phyloP scores from a whole-genome alignment of 2,113 vertebrate genomes.

The Dasypus novemcinctus region DNA sequence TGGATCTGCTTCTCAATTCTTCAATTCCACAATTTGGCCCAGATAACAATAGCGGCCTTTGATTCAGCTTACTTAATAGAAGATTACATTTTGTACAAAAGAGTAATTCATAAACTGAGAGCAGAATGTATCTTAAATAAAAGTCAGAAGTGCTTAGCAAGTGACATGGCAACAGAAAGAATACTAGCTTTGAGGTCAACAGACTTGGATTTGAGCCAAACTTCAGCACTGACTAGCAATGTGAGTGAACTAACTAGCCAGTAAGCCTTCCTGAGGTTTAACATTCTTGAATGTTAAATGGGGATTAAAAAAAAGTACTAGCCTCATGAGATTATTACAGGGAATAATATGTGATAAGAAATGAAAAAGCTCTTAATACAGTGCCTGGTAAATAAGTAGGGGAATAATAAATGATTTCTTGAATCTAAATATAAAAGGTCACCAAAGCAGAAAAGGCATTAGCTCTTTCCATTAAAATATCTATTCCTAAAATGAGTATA shows the following conservation, averaged over 20 bases:
- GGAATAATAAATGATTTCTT: background rate
- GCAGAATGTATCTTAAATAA: background rate
- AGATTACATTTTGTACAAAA: background rate
- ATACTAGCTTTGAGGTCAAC: background rate
- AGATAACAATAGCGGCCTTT: background rate
- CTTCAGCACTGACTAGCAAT: background rate
- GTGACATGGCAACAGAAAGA: background rate
- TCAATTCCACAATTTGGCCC: background rate
- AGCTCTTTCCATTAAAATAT: constrained; percentile 15
- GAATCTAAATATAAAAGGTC: background rate
- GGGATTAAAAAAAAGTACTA: background rate
- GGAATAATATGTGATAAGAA: background rate
- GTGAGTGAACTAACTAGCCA: background rate
- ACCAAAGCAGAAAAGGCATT: background rate
- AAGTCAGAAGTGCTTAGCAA: background rate
- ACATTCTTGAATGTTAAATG: background rate
- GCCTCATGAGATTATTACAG: background rate
- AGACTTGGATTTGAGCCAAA: background rate
- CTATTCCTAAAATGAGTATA: background rate
- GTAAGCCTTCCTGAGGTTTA: background rate
- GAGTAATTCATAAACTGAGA: constrained; percentile 17
- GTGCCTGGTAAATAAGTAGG: background rate
- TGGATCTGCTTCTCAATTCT: background rate
- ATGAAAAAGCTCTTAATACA: background rate
- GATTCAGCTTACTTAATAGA: background rate